Evolutionary conservation across 2,888 invertebrate genomes (phyloP), one percentile per base, ranked within the genome.

Genomic region (Lasius fuliginosus): DNA sequence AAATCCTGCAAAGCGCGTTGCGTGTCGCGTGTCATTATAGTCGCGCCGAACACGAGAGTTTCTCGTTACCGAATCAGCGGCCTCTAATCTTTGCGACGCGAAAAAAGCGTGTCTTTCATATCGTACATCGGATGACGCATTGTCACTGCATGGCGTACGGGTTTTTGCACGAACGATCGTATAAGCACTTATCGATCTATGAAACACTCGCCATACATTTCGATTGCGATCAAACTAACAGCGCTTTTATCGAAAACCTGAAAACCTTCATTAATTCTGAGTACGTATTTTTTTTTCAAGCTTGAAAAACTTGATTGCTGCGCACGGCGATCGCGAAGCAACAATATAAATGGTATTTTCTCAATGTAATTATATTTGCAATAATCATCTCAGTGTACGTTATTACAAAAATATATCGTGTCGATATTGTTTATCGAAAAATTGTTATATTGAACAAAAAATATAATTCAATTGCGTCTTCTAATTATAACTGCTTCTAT

Each of bases 21-120:
- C 88, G 75, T 86, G 87, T 77, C 73, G 53, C 46, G 64, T 40
- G 60, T 89, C 89, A 85, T 89, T 89, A 89, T 89, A 89, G 83
- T 62, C 53, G 56, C 60, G 62, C 42, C 62, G 60, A 62, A 81
- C 89, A 90, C 89, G 89, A 84, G 76, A 90, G 76, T 86, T 73
- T 65, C 88, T 86, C 88, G 83, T 90, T 89, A 90, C 49, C 40
- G 82, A 85, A 87, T 87, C 85, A 74, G 68, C 71, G 30, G 73
- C 65, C 62, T 62, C 71, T 67, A 62, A 75, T 69, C 67, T 69
- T 67, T 42, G 49, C 1, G 27, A 12, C 56, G 27, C 27, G 60
- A 68, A 77, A 33, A 68, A 36, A 46, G 58, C 56, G 36, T 46
- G 79, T 83, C 67, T 83, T 77, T 76, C 64, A 83, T 67, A 65